phyloP scores from a whole-genome alignment of 2,888 invertebrate species.

The Dorcus parallelipipedus region DNA sequence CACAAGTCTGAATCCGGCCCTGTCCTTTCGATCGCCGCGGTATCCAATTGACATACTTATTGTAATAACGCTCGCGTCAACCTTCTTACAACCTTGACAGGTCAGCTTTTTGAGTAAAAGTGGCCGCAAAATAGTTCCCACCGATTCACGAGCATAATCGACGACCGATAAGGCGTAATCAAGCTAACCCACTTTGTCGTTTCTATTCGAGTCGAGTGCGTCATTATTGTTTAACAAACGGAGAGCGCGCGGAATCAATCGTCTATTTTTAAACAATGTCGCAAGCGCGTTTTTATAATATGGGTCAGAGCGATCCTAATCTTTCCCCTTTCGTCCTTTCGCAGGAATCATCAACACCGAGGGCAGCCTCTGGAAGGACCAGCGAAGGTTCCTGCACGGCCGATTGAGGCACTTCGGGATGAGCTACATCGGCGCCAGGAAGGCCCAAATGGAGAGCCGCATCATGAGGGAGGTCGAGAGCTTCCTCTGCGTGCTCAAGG shows the following conservation, averaged over 20 bases:
- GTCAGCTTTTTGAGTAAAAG: constrained; percentile 41
- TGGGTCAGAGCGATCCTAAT: constrained; percentile 5
- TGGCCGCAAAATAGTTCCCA: constrained; percentile 27
- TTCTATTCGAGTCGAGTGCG: constrained; percentile 6
- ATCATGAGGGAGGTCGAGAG: constrained; percentile 81
- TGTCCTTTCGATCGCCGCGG: constrained; percentile 17
- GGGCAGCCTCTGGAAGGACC: constrained; percentile 87
- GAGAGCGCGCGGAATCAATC: constrained; percentile 8
- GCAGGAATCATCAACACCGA: constrained; percentile 87
- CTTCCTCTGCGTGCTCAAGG: constrained; percentile 64
- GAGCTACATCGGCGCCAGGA: constrained; percentile 78
- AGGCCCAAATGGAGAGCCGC: constrained; percentile 77
- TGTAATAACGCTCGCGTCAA: constrained; percentile 16
- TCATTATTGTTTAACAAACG: constrained; percentile 7
- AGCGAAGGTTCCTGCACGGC: constrained; percentile 82
- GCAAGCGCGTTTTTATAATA: constrained; percentile 3
- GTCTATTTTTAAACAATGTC: background rate
- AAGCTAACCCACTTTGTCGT: constrained; percentile 23
- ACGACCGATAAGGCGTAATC: constrained; percentile 10
- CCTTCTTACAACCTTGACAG: constrained; percentile 40
- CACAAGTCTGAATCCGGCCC: too few relatives aligned
- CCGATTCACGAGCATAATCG: background rate
- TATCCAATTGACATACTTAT: constrained; percentile 43
- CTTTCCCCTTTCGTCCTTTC: background rate
- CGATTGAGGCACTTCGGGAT: constrained; percentile 83